Base-by-base conservation (phyloP, 2,113 vertebrate genomes). In the Tenebrosternarchus preto region DNA sequence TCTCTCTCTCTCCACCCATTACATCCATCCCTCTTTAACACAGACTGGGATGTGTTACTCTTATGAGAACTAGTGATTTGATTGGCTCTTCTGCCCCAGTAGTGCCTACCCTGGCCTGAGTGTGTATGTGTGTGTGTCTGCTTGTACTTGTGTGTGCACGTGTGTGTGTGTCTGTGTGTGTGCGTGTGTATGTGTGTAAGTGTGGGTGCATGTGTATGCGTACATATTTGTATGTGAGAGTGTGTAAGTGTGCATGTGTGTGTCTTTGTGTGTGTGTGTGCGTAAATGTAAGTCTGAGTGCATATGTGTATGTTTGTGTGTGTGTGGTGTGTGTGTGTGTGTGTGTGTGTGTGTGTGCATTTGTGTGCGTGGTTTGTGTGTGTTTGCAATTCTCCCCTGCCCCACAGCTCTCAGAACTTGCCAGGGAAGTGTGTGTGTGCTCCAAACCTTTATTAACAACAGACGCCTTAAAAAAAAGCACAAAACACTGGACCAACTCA, bases 361-460 rank as follows among this genome's bases (percentile, higher is more conserved):
- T 80, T 81, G 56, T 85, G 61, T 73, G 77, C 16, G 50, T 67
- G n/a, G n/a, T 19, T 80, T 81, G 56, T 85, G 61, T 73, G 77
- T 19, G 50, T 67, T 43, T 84, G 85, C 16, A 19, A 72, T 80
- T 88, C 82, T 83, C 78, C 33, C 2, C 67, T 85, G 84, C 84
- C 86, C 84, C 0, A 39, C 29, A 72, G 89, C 85, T 73, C 83
- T 88, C 70, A 70, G 71, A 79, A 77, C 80, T 73, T 85, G 87
- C 85, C 78, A 89, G 86, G 83, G 88, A 88, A 87, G 74, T 73
- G 55, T 59, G 78, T 85, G 76, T 72, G 78, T 0, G 57, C 82
- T 89, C 87, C 89, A 92, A 82, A 19, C 84, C 87, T 91, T 93
- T 91, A 93, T 93, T 92, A 88, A 89, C 87, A 91, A n/a, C n/a